Evolutionary conservation across 2,888 invertebrate species (phyloP), one percentile per base, ranked within the genome.

Genomic region (Epirrhoe tristata): DNA sequence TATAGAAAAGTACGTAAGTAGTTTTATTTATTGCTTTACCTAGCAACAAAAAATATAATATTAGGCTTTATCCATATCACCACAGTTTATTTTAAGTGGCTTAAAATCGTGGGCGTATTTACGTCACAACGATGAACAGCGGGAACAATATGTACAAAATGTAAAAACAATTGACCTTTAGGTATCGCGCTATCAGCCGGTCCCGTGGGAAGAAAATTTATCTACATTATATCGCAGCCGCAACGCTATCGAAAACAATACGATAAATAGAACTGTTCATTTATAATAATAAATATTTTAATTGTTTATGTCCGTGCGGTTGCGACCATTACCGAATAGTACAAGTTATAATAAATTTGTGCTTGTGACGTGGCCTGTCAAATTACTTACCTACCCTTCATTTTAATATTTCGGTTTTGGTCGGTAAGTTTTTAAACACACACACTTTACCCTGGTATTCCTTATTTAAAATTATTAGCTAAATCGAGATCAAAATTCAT

Each of bases 161-260:
- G 31, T 31, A 43, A 52, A 52, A 61, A 31, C n/a, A 63, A 31
- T 63, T 54, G 68, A 70, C 63, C 70, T 72, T 62, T 74, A 72
- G 66, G 66, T 67, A 70, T 58, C 50, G 69, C 50, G 57, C 63
- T 81, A 83, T 78, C 80, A 74, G 66, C 48, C 72, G 77, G 83
- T 88, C 88, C 90, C 91, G 91, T 91, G 91, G 91, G 91, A 91
- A 91, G 89, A 88, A 87, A 83, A 67, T 71, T 84, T 91, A 91
- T 91, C 90, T 78, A 77, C 74, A 72, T 69, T 82, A 85, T 87
- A 89, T 82, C 81, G 83, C 79, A 79, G 80, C 82, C 81, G 78
- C 81, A 76, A 79, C 76, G 64, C 74, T 82, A 83, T 83, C 83
- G 76, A 64, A 67, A 77, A 75, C 81, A 83, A 79, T 77, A 77